Conservation (phyloP, 1,140 invertebrate genomes). For the Drosophila gunungcola region DNA sequence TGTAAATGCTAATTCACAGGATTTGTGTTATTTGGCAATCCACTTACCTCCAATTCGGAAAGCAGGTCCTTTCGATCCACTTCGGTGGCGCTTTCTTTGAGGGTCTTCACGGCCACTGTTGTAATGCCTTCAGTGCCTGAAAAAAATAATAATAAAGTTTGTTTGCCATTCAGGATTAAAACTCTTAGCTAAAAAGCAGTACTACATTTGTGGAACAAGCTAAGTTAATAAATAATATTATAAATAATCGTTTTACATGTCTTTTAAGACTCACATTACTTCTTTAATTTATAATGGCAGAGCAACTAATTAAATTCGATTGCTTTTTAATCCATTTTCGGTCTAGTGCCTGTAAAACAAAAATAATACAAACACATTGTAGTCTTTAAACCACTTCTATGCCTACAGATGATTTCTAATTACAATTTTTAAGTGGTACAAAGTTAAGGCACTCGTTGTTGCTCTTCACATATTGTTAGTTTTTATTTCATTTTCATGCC, state of each 20-base stretch:
- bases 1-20: conserved; percentile 33
- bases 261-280: no score
- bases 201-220: no score
- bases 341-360: no score
- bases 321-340: no score
- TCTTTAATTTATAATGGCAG: no score
- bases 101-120: conserved; percentile 95
- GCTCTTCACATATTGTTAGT: conserved; percentile 5
- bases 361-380: no score
- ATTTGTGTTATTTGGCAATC: background rate
- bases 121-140: conserved; percentile 88
- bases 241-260: no score
- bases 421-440: background rate
- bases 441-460: background rate
- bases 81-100: conserved; percentile 96
- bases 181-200: no score
- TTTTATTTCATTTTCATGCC: conserved; percentile 13
- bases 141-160: background rate
- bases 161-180: no score
- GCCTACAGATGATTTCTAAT: background rate
- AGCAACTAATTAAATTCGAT: no score
- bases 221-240: no score
- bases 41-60: conserved; percentile 90
- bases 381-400: no score
- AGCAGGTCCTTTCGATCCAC: conserved; percentile 94